Evolutionary conservation across 2,113 vertebrate species (phyloP), one percentile per base, ranked within the genome.

Genomic region (Marmota monax): DNA sequence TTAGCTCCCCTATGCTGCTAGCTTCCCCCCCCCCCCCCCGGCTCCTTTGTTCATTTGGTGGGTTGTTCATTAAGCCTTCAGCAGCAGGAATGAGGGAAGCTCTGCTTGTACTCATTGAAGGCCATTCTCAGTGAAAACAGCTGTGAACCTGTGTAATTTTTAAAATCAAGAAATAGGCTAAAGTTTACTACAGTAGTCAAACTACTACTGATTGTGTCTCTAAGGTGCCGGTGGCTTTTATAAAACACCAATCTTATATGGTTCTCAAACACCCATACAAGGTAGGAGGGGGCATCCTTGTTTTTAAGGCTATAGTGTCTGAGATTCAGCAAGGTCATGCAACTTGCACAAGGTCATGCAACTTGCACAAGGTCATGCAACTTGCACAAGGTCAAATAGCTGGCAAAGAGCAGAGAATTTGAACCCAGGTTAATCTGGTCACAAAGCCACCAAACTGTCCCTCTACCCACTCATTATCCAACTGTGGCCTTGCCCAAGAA

Each of bases 81-180:
- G 32, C 51, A 69, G 39, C 42, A 22, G 53, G 70, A 34, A 6
- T 58, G 34, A 82, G 34, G n/a, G n/a, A 20, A 69, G 7, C 12
- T 63, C 13, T 77, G 27, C 67, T 34, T 23, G 18, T 63, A 11
- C 20, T 69, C 42, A 61, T 56, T 53, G 51, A 42, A 77, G 73
- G 25, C 82, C 53, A 29, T 88, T 88, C 42, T 72, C 22, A 22
- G 9, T 37, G 65, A 53, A 58, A 16, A 48, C 2, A 70, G 76
- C n/a, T 29, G 14, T 74, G 34, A 61, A 61, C 12, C 17, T 29
- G 10, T 79, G 13, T 79, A n/a, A 12, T 79, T 73, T 78, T 53
- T 94, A 7, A 95, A 84, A 63, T 84, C 18, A 65, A 94, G n/a
- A 88, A n/a, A 16, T n/a, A 72, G 32, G 56, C 65, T 51, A 27